Percentiles rank a stretch among this genome's conserved stretches.
Conservation (phyloP, 2,888 invertebrate species). For the Punctoribates punctum region DNA sequence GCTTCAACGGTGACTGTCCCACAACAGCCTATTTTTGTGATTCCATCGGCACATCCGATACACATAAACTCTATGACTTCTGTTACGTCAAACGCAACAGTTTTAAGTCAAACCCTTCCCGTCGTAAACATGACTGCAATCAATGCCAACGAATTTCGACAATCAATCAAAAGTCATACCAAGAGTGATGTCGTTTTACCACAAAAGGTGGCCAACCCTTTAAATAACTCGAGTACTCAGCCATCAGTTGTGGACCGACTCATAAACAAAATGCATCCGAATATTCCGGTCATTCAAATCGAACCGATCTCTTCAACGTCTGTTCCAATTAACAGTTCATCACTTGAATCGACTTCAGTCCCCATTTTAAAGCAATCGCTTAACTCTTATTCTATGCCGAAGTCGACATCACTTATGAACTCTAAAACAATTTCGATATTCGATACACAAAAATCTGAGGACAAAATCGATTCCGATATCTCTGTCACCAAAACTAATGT, state of each 20-base stretch:
- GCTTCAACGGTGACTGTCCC: not conserved
- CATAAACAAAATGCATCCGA: not conserved
- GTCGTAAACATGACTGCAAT: constrained; percentile 17
- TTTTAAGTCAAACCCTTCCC: constrained; percentile 10
- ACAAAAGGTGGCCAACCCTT: not conserved
- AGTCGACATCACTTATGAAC: not conserved
- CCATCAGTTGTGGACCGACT: not conserved
- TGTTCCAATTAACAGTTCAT: constrained; percentile 2
- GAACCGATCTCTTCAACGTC: not conserved
- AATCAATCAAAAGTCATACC: not conserved
- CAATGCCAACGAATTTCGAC: not conserved
- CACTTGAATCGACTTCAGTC: not conserved
- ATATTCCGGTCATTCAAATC: constrained; percentile 19
- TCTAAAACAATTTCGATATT: not conserved
- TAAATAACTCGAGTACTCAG: not conserved
- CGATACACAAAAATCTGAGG: not conserved
- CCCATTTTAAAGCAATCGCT: not conserved
- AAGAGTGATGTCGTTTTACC: constrained; percentile 8
- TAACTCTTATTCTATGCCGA: not conserved
- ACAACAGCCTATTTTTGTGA: constrained; percentile 10
- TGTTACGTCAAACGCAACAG: not conserved
- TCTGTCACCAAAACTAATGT: not conserved
- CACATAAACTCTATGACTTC: not conserved
- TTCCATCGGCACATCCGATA: constrained; percentile 1
- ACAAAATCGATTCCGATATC: not conserved